Conservation (phyloP, 2,797 vertebrate species). For the Aphelocoma californica region DNA sequence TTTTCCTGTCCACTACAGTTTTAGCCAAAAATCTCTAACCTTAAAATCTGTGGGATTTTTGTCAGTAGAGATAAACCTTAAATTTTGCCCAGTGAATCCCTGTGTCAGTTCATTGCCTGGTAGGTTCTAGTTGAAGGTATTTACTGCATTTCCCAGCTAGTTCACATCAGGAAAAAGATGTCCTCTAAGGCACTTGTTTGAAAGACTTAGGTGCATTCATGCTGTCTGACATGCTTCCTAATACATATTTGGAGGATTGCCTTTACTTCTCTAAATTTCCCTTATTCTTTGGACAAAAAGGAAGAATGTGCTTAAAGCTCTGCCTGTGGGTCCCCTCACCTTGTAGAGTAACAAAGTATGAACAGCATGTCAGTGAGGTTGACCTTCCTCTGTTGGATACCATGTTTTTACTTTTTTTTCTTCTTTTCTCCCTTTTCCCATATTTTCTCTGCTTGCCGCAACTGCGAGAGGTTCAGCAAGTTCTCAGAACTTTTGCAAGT, state of each 20-base stretch:
- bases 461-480: not conserved
- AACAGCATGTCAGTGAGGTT: not conserved
- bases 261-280: not conserved
- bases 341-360: not conserved
- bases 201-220: not conserved
- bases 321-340: not conserved
- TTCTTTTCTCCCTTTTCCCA: not conserved
- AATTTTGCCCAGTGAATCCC: not conserved
- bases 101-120: not conserved
- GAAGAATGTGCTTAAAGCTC: not conserved
- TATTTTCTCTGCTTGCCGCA: not conserved
- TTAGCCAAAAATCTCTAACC: not conserved
- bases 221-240: not conserved
- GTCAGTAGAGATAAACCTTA: not conserved
- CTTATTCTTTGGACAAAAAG: not conserved
- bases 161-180: not conserved
- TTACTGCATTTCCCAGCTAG: not conserved
- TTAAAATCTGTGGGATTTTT: not conserved
- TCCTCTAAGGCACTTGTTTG: not conserved
- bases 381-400: not conserved
- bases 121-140: not conserved
- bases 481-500: not conserved
- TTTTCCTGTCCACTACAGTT: not conserved
- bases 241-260: not conserved
- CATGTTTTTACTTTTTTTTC: not conserved